phyloP scores from a whole-genome alignment of 2,797 vertebrate genomes.

The Pitangus sulphuratus region DNA sequence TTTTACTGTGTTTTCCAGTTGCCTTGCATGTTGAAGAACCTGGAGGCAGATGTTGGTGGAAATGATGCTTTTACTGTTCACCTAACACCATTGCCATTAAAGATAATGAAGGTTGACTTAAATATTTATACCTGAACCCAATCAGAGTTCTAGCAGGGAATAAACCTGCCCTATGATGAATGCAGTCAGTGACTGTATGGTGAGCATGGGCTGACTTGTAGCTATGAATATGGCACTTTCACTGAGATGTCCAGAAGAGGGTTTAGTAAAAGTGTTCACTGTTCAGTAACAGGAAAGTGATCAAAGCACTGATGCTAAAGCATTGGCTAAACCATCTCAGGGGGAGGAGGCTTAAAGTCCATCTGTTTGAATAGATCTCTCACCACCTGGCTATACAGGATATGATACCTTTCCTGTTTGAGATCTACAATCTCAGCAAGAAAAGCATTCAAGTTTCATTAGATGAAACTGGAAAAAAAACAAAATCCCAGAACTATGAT shows the following conservation, averaged over 20 bases:
- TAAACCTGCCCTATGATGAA: neutral
- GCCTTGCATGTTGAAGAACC: neutral
- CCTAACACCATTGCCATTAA: neutral
- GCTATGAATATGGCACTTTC: neutral
- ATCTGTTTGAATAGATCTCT: neutral
- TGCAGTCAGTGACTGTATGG: neutral
- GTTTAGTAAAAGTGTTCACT: neutral
- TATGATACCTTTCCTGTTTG: neutral
- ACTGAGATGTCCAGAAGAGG: neutral
- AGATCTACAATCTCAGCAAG: neutral
- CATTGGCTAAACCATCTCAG: neutral
- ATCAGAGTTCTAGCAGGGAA: neutral
- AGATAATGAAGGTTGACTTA: neutral
- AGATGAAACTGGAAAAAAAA: neutral
- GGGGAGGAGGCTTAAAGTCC: neutral
- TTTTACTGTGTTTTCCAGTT: neutral
- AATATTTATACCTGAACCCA: neutral
- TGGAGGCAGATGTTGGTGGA: neutral
- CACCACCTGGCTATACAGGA: neutral
- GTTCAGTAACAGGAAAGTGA: neutral
- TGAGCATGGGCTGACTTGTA: fast-evolving
- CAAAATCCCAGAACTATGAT: neutral
- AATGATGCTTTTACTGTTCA: neutral
- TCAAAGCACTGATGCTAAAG: neutral
- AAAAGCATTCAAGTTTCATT: neutral